Percentiles rank a stretch among this genome's conserved stretches.
phyloP scores from a whole-genome alignment of 1,140 invertebrate species.

The Caligus rogercresseyi region DNA sequence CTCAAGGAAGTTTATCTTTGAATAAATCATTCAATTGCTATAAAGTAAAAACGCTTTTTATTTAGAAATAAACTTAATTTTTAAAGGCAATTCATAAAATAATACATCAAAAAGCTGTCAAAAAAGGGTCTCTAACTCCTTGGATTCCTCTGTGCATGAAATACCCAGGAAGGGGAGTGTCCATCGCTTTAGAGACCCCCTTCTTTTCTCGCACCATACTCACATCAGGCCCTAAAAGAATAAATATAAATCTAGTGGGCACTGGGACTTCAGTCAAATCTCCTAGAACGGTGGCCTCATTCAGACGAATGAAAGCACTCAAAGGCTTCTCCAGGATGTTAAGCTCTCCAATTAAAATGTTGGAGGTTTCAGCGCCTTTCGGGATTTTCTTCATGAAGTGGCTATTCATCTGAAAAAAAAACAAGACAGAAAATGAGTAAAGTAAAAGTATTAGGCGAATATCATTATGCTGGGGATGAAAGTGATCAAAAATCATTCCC shows the following conservation, averaged over 20 bases:
- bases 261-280: constrained; percentile 93
- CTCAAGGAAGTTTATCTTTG: too few species aligned
- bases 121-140: not conserved
- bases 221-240: constrained; percentile 72
- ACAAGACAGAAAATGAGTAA: constrained; percentile 10
- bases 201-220: constrained; percentile 31
- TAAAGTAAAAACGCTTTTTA: too few species aligned
- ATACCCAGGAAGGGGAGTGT: too few species aligned
- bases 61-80: too few species aligned
- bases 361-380: constrained; percentile 84
- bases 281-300: constrained; percentile 68
- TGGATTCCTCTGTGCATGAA: too few species aligned
- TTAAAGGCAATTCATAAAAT: too few species aligned
- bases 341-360: constrained; percentile 92
- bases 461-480: too few species aligned
- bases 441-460: too few species aligned
- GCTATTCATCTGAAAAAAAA: constrained; percentile 50
- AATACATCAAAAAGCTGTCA: too few species aligned
- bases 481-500: too few species aligned
- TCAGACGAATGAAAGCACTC: constrained; percentile 79
- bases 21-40: too few species aligned
- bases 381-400: constrained; percentile 95
- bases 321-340: constrained; percentile 81
- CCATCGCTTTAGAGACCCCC: too few species aligned
- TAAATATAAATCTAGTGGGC: constrained; percentile 85